Evolutionary conservation across 1,140 invertebrate species (phyloP).

Genomic region (Drosophila melanogaster): DNA sequence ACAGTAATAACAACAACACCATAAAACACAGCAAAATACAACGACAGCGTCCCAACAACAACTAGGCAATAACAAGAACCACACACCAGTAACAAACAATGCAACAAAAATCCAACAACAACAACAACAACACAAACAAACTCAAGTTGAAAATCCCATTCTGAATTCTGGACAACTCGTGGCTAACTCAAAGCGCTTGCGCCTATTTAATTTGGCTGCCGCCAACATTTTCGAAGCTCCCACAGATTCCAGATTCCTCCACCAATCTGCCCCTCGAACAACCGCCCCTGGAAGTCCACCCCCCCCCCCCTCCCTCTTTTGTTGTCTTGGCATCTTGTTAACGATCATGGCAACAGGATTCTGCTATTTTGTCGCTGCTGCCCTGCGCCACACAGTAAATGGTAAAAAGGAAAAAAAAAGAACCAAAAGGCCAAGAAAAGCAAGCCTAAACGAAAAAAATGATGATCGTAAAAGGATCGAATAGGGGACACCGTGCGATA

Average conservation of each 20-base stretch:
- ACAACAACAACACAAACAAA: slow-evolving; percentile 15
- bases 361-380: slow-evolving; percentile 80
- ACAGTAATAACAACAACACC: slow-evolving; percentile 4
- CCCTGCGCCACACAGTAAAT: slow-evolving; percentile 59
- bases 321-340: slow-evolving; percentile 81
- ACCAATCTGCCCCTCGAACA: slow-evolving; percentile 11
- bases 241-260: slow-evolving; percentile 72
- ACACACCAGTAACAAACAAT: slow-evolving; percentile 4
- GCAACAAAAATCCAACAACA: slow-evolving; percentile 10
- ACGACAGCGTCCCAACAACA: not conserved
- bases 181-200: slow-evolving; percentile 77
- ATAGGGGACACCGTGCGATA: slow-evolving; percentile 1
- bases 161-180: slow-evolving; percentile 60
- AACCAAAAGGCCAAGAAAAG: slow-evolving; percentile 40
- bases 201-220: slow-evolving; percentile 81
- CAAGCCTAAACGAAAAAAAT: slow-evolving; percentile 31
- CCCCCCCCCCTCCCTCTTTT: slow-evolving; percentile 4
- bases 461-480: slow-evolving; percentile 14
- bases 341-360: slow-evolving; percentile 82
- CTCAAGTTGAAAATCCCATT: slow-evolving; percentile 41
- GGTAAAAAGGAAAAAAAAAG: slow-evolving; percentile 30
- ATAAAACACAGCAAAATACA: not conserved
- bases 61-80: not conserved
- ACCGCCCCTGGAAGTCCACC: not conserved
- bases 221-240: slow-evolving; percentile 68